phyloP scores from a whole-genome alignment of 2,888 invertebrate genomes.

The Polydrusus cervinus region DNA sequence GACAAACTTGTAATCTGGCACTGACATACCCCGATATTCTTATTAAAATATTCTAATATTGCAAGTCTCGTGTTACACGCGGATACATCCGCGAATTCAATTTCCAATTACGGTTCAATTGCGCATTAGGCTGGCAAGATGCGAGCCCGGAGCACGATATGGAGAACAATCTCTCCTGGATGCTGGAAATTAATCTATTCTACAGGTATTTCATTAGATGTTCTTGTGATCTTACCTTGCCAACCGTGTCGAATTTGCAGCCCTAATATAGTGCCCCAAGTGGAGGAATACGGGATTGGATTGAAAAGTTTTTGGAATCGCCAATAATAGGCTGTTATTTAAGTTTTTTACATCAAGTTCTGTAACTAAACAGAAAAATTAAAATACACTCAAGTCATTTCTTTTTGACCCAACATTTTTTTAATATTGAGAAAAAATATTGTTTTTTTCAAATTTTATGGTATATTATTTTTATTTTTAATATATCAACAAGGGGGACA shows the following conservation, averaged over 20 bases:
- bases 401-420: too few species aligned
- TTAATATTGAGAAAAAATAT: too few species aligned
- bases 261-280: too few species aligned
- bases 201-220: slow-evolving; percentile 20
- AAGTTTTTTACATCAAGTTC: too few species aligned
- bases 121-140: not conserved
- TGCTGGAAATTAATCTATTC: slow-evolving; percentile 17
- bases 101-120: slow-evolving; percentile 23
- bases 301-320: too few species aligned
- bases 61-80: not conserved
- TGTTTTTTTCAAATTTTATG: too few species aligned
- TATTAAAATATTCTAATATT: slow-evolving; percentile 2
- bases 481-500: too few species aligned
- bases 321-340: too few species aligned
- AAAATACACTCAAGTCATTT: too few species aligned
- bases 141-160: not conserved
- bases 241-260: not conserved
- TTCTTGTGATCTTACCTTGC: not conserved
- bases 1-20: not conserved
- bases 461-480: too few species aligned
- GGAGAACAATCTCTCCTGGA: slow-evolving; percentile 17
- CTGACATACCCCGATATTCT: not conserved
- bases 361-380: too few species aligned
- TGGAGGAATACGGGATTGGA: too few species aligned
- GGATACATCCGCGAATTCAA: slow-evolving; percentile 18